Conservation (phyloP, 1,140 invertebrate species). For the Chymomyza costata region DNA sequence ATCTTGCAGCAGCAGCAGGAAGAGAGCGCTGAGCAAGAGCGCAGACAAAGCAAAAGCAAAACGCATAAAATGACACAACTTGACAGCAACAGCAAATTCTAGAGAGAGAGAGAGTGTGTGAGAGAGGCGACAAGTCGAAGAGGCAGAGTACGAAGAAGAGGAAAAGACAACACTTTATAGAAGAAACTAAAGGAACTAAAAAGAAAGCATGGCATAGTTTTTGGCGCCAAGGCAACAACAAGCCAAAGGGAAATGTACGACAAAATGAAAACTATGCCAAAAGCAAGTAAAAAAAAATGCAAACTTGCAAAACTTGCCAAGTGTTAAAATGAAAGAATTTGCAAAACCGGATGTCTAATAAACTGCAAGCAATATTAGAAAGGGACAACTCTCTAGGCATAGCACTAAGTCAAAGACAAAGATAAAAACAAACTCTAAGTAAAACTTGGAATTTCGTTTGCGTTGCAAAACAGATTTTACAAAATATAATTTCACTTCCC, state of each 20-base stretch:
- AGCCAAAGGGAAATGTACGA: slow-evolving; percentile 25
- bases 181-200: slow-evolving; percentile 13
- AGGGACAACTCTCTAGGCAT: no score
- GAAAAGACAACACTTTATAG: slow-evolving; percentile 28
- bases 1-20: slow-evolving; percentile 2
- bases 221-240: slow-evolving; percentile 27
- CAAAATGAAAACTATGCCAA: slow-evolving; percentile 5
- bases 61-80: no score
- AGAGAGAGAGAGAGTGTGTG: background rate
- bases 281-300: background rate
- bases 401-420: no score
- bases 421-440: no score
- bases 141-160: slow-evolving; percentile 46
- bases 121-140: no score
- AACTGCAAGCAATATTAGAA: slow-evolving; percentile 35
- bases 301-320: slow-evolving; percentile 17
- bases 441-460: no score
- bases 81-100: no score
- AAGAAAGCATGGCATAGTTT: slow-evolving; percentile 60
- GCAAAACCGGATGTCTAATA: slow-evolving; percentile 58
- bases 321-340: slow-evolving; percentile 42
- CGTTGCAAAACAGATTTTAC: no score
- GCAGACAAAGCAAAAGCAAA: slow-evolving; percentile 4
- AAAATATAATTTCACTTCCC: no score
- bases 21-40: background rate